phyloP scores from a whole-genome alignment of 2,113 vertebrate species.

The Lamprotornis superbus region DNA sequence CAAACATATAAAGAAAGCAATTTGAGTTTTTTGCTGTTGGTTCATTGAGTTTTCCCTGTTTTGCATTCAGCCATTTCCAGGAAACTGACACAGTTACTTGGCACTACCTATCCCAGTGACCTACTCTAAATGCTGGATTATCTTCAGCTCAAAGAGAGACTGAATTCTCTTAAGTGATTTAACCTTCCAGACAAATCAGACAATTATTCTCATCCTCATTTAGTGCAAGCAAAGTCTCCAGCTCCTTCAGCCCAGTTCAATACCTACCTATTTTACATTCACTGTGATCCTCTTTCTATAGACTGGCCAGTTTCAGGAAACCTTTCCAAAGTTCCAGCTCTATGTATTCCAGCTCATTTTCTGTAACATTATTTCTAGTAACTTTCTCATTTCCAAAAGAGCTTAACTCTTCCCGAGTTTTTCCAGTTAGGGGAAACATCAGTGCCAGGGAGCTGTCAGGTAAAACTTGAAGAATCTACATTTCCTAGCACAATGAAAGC shows the following conservation, averaged over 20 bases:
- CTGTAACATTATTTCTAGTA: background rate
- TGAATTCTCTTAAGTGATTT: background rate
- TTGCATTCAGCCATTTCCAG: background rate
- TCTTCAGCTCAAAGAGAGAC: background rate
- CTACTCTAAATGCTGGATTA: background rate
- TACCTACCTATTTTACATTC: background rate
- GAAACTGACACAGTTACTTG: background rate
- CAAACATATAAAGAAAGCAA: background rate
- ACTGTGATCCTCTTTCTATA: background rate
- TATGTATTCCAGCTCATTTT: background rate
- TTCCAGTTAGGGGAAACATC: background rate
- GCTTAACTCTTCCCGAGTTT: background rate
- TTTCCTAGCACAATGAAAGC: background rate
- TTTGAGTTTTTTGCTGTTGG: background rate
- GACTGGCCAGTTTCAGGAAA: background rate
- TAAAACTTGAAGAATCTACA: background rate
- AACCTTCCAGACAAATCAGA: background rate
- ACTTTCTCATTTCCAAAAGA: background rate
- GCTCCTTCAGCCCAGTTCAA: background rate
- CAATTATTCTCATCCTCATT: background rate
- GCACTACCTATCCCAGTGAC: background rate
- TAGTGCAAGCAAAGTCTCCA: background rate
- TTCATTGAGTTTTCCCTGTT: background rate
- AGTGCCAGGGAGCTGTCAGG: background rate
- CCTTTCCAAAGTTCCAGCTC: background rate